Base-by-base conservation (phyloP, 2,888 invertebrate species). In the Rhynchonema sp. region DNA sequence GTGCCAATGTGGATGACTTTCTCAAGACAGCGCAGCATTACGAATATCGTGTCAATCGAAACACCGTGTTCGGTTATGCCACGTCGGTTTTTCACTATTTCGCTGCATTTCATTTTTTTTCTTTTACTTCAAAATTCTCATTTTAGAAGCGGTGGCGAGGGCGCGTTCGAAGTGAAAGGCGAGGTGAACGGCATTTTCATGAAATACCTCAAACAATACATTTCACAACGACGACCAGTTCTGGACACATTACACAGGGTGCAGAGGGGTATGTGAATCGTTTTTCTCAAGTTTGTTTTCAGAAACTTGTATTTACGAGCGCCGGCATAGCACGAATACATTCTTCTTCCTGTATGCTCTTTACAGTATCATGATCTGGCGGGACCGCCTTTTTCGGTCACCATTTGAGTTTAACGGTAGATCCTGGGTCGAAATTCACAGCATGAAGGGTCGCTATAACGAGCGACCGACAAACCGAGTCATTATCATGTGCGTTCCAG, bases 141-240 rank as follows among this genome's bases (percentile, higher is more conserved):
- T 54, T 54, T 6, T 27, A 65, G 65, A 30, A 72, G 71, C 59
- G 67, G 66, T n/a, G 70, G 73, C 28, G 70, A 69, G 20, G 70
- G 72, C 1, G 72, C 72, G 9, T 72, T 72, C 60, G 72, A 72
- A 59, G 68, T 73, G 38, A 63, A 64, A 53, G 73, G 72, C 30
- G 71, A 72, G 60, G 59, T 63, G 49, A 70, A 72, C 64, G 72
- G 72, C 38, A 69, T 72, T 1, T 72, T 72, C 58, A 72, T 72
- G 72, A 72, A 68, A 53, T 69, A 73, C 62, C 63, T 72, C 26
- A 68, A 69, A 58, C 64, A 68, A n/a, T 66, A 71, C 46, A 62
- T 73, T 9, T 55, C 58, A 1, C 55, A 61, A 60, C 29, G 61
- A 9, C 30, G 61, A 1, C 66, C 70, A 0, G 66, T 73, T 2